Conservation (phyloP, 2,113 vertebrate genomes). For the Mustela lutreola region DNA sequence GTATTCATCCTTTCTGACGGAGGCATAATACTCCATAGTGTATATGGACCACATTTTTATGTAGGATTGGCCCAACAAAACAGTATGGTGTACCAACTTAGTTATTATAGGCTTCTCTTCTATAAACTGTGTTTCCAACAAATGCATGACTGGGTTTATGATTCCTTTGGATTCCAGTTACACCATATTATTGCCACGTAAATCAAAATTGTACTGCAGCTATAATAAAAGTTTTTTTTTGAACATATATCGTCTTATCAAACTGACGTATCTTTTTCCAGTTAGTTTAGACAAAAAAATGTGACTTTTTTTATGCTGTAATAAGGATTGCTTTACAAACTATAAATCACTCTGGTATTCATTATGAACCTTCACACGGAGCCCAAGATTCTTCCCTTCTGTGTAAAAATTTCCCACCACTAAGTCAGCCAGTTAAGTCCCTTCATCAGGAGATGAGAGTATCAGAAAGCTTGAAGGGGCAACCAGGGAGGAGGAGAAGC, state of each 20-base stretch:
- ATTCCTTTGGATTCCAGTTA: not conserved
- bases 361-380: not conserved
- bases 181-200: not conserved
- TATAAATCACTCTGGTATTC: not conserved
- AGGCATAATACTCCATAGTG: no score
- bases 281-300: not conserved
- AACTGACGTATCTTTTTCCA: not conserved
- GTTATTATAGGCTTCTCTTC: constrained; percentile 55
- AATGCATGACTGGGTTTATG: constrained; percentile 13
- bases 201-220: not conserved
- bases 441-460: not conserved
- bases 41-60: not conserved
- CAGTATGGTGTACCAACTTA: not conserved
- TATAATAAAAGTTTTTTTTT: not conserved
- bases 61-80: not conserved
- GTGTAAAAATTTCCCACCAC: not conserved
- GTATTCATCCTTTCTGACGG: no score
- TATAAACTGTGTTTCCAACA: constrained; percentile 18
- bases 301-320: not conserved
- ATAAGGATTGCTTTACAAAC: not conserved
- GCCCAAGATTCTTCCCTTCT: not conserved
- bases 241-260: constrained; percentile 43
- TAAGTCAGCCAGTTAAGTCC: not conserved
- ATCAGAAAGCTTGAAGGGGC: not conserved
- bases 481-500: not conserved